Evolutionary conservation across 2,797 vertebrate genomes (phyloP).

Genomic region (Pseudochirops cupreus): DNA sequence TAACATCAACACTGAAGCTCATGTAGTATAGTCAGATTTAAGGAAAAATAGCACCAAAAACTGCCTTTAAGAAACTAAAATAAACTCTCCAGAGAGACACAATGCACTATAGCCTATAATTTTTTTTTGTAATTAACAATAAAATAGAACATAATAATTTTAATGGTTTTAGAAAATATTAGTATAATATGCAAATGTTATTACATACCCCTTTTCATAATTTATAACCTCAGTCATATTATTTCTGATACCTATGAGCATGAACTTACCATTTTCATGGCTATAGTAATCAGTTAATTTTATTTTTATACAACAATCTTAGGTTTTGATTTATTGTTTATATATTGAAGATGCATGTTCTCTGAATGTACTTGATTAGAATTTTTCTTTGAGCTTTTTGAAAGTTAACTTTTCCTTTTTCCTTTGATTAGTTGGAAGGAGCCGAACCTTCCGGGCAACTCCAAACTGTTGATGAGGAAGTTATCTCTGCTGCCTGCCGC

Average conservation of each 20-base stretch:
- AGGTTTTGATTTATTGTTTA: conserved; percentile 8
- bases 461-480: conserved; percentile 93
- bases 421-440: conserved; percentile 90
- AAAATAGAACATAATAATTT: not conserved
- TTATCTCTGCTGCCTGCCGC: conserved; percentile 95
- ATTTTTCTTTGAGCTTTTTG: conserved; percentile 59
- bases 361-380: conserved; percentile 42
- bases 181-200: not conserved
- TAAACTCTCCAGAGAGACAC: not conserved
- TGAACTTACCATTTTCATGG: not conserved
- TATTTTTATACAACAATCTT: conserved; percentile 14
- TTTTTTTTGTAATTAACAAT: not conserved
- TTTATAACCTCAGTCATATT: not conserved
- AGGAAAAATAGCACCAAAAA: conserved; percentile 26
- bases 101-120: not conserved
- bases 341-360: not conserved
- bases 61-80: conserved; percentile 35
- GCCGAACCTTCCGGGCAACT: conserved; percentile 92
- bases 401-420: conserved; percentile 76
- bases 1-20: conserved; percentile 42
- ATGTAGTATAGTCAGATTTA: conserved; percentile 39
- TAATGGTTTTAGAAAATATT: conserved; percentile 50
- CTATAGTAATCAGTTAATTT: not conserved
- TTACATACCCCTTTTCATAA: not conserved
- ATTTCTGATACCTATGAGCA: not conserved